Conservation (phyloP, 2,797 vertebrate species). For the Halcyon leucocephala region DNA sequence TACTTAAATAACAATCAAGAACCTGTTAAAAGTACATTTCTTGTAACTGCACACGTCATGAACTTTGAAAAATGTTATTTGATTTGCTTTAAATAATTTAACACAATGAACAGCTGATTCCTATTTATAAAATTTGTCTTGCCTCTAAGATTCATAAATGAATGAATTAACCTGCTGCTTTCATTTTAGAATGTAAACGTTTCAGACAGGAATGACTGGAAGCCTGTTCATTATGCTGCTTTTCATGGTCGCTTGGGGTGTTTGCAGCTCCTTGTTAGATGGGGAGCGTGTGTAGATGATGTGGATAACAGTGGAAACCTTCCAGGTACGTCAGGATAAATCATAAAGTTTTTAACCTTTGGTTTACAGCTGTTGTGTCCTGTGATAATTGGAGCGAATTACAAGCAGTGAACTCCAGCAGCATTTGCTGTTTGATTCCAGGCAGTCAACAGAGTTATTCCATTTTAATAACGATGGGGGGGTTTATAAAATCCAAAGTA, state of each 20-base stretch:
- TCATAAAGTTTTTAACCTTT: background rate
- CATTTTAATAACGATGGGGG: background rate
- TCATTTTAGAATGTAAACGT: constrained; percentile 74
- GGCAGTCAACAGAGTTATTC: background rate
- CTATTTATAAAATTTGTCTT: background rate
- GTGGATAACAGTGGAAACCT: constrained; percentile 82
- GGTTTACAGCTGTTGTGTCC: background rate
- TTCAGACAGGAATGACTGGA: constrained; percentile 81
- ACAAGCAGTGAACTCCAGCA: background rate
- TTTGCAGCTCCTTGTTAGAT: constrained; percentile 82
- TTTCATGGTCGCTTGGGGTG: constrained; percentile 85
- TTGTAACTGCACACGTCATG: background rate
- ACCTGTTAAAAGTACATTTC: background rate
- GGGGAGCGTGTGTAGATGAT: constrained; percentile 78
- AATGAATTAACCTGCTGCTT: constrained; percentile 37
- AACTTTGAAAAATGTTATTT: background rate
- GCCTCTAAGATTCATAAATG: background rate
- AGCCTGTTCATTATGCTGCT: constrained; percentile 81
- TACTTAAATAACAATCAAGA: background rate
- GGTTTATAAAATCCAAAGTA: background rate
- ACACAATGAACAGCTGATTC: background rate
- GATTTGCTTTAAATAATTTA: background rate
- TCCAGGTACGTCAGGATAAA: constrained; percentile 74
- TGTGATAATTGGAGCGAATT: background rate
- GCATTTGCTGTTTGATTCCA: background rate